A percentile compares a stretch with the other conserved stretches of the same genome.
Evolutionary conservation across 2,797 vertebrate species (phyloP).

Genomic region (Telmatherina bonti): DNA sequence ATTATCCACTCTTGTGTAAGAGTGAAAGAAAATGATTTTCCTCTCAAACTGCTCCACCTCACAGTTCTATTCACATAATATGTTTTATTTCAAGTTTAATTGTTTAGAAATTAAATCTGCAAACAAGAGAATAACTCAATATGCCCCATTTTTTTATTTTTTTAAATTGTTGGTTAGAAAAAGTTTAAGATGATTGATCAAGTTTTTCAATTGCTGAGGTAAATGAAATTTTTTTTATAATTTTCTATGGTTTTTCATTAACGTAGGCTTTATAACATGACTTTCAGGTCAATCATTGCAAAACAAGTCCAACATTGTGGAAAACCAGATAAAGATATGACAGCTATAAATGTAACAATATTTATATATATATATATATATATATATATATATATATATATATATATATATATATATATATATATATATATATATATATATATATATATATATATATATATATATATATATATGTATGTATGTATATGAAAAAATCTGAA

Average conservation of each 20-base stretch:
- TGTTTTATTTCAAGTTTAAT: neutral
- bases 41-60: conserved; percentile 10
- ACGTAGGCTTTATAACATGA: neutral
- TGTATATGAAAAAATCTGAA: no score
- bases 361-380: no score
- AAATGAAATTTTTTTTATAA: neutral
- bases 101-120: neutral
- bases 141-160: no score
- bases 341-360: no score
- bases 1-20: conserved; percentile 4
- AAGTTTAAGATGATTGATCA: neutral
- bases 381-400: no score
- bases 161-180: no score
- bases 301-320: neutral
- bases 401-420: no score
- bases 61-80: neutral
- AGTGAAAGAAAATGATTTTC: conserved; percentile 13
- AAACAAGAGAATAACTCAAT: neutral
- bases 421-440: no score
- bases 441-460: no score
- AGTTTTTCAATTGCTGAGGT: neutral
- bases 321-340: no score
- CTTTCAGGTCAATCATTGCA: neutral
- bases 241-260: neutral
- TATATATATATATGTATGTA: no score